Conservation (phyloP, 1,140 invertebrate species). For the Ectropis grisescens region DNA sequence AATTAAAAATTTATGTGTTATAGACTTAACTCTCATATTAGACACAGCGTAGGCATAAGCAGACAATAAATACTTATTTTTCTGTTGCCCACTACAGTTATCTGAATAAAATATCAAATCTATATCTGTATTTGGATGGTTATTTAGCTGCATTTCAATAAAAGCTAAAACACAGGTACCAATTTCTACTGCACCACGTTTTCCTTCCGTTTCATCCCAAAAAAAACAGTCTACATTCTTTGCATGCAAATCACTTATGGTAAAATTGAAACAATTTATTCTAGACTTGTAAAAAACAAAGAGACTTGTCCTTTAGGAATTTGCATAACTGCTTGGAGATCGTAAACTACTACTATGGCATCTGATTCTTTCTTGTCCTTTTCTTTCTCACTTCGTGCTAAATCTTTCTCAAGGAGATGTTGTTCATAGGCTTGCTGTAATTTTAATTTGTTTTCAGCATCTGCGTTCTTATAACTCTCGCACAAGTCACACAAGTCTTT, state of each 20-base stretch:
- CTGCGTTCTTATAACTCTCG: slow-evolving; percentile 26
- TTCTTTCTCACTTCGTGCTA: slow-evolving; percentile 15
- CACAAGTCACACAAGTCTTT: slow-evolving; percentile 49
- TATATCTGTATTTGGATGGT: slow-evolving; percentile 14
- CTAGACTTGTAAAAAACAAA: slow-evolving; percentile 28
- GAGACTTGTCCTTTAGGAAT: slow-evolving; percentile 23
- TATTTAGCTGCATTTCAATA: slow-evolving; percentile 10
- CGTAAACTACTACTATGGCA: slow-evolving; percentile 30
- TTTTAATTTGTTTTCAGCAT: slow-evolving; percentile 20
- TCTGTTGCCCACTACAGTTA: slow-evolving; percentile 45
- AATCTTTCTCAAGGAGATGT: slow-evolving; percentile 19
- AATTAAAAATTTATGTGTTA: slow-evolving; percentile 54
- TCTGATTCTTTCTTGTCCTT: slow-evolving; percentile 22
- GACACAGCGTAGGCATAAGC: slow-evolving; percentile 26
- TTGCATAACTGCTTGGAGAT: slow-evolving; percentile 32
- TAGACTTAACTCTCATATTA: slow-evolving; percentile 21
- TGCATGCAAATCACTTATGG: slow-evolving; percentile 25
- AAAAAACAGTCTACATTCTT: slow-evolving; percentile 26
- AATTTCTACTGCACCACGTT: slow-evolving; percentile 27
- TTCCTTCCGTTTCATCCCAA: slow-evolving; percentile 27
- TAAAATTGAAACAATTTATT: slow-evolving; percentile 34
- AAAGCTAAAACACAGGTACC: slow-evolving; percentile 29
- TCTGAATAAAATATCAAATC: slow-evolving; percentile 41
- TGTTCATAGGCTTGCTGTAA: slow-evolving; percentile 10
- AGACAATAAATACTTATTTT: slow-evolving; percentile 38